Evolutionary conservation across 2,888 invertebrate species (phyloP).

Genomic region (Arge pagana): DNA sequence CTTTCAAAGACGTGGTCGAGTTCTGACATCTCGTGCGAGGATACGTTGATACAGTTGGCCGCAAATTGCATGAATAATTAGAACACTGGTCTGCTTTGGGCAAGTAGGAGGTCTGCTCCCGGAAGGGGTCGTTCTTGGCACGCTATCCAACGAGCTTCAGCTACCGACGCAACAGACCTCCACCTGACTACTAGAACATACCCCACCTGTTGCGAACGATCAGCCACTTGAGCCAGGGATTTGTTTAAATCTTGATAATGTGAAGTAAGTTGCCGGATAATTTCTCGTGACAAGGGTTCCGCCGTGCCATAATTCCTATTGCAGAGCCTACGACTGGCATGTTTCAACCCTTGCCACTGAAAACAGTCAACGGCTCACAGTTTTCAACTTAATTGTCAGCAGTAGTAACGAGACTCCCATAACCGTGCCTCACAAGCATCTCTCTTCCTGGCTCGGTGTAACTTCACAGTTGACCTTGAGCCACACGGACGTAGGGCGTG

Average conservation of each 20-base stretch:
- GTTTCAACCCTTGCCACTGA: conserved; percentile 10
- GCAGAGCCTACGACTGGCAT: neutral
- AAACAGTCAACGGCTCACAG: neutral
- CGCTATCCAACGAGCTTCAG: conserved; percentile 43
- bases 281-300: conserved; percentile 32
- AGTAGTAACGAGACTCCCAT: too few relatives aligned
- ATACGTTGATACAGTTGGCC: too few relatives aligned
- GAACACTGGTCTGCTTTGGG: conserved; percentile 56
- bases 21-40: too few relatives aligned
- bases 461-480: too few relatives aligned
- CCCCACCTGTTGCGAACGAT: conserved; percentile 54
- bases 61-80: too few relatives aligned
- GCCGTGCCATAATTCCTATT: conserved; percentile 14
- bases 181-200: conserved; percentile 47
- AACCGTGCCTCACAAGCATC: too few relatives aligned
- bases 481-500: too few relatives aligned
- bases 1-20: too few relatives aligned
- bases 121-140: conserved; percentile 50
- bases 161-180: conserved; percentile 24
- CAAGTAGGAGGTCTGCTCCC: conserved; percentile 53
- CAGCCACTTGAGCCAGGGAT: conserved; percentile 50
- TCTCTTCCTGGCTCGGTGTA: too few relatives aligned
- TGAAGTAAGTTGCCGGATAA: conserved; percentile 39
- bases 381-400: conserved; percentile 10
- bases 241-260: conserved; percentile 53